Evolutionary conservation across 2,113 vertebrate genomes (phyloP).

Genomic region (Siniperca chuatsi): DNA sequence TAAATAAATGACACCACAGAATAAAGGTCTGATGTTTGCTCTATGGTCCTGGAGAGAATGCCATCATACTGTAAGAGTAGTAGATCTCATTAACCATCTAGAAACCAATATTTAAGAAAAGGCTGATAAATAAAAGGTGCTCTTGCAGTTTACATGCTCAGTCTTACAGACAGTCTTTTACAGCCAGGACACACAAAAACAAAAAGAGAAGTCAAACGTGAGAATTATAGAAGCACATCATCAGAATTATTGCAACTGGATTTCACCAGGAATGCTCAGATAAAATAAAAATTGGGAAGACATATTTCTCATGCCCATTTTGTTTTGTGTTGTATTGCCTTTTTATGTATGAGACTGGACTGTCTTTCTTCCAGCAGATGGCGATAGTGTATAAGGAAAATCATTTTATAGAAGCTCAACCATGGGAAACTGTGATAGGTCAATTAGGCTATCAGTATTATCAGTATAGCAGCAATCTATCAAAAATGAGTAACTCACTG

Average conservation of each 20-base stretch:
- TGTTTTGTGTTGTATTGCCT: background rate
- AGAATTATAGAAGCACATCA: background rate
- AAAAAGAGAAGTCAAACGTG: background rate
- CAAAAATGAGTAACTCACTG: background rate
- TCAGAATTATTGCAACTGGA: background rate
- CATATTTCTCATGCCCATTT: no score
- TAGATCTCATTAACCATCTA: background rate
- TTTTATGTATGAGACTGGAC: background rate
- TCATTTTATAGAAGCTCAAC: background rate
- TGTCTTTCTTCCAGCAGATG: slow-evolving; percentile 63
- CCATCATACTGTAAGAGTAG: background rate
- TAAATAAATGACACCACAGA: background rate
- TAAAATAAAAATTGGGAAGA: background rate
- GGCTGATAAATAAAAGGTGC: background rate
- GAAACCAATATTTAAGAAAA: background rate
- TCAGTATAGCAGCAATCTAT: rapidly evolving
- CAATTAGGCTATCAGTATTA: background rate
- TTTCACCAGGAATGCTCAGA: background rate
- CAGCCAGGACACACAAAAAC: background rate
- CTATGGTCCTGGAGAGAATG: background rate
- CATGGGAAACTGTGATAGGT: background rate
- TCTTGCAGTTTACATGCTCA: background rate
- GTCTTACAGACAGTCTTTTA: background rate
- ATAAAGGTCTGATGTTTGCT: background rate
- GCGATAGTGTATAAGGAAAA: slow-evolving; percentile 41